These are phyloP conservation scores for Flexamia atlantica DNA, from an alignment of 2,888 invertebrate species.

Conservation along the genomic window DNA sequence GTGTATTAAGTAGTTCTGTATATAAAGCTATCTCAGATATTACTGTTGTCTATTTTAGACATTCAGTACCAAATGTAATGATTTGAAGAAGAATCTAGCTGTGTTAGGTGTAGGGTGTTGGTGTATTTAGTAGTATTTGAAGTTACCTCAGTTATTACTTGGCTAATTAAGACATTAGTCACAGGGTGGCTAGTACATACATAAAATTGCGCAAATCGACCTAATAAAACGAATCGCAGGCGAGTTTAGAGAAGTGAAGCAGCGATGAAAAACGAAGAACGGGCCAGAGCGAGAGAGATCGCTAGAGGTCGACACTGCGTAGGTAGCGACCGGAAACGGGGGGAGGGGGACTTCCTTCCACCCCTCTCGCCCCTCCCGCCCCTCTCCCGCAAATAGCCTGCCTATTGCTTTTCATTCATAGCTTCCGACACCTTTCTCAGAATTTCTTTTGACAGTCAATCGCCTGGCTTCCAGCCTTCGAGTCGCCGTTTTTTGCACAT, in stretches of 20 bases:
- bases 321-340: slow-evolving; percentile 58
- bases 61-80: no score
- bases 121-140: no score
- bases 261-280: neutral
- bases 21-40: no score
- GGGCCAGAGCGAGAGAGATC: neutral
- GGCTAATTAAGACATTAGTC: no score
- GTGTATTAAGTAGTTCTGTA: no score
- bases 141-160: no score
- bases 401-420: slow-evolving; percentile 63
- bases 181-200: neutral
- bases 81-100: no score
- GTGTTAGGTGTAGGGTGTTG: no score
- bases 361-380: slow-evolving; percentile 6
- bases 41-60: no score
- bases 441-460: slow-evolving; percentile 59
- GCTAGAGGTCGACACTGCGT: slow-evolving; percentile 44
- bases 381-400: slow-evolving; percentile 60
- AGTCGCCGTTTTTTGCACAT: slow-evolving; percentile 15
- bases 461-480: neutral
- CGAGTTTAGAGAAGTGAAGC: neutral
- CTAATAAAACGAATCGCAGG: neutral
- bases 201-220: neutral
- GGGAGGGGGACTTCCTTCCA: slow-evolving; percentile 61
- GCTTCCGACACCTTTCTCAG: slow-evolving; percentile 54